Conservation (phyloP, 2,113 vertebrate genomes). For the Vidua macroura region DNA sequence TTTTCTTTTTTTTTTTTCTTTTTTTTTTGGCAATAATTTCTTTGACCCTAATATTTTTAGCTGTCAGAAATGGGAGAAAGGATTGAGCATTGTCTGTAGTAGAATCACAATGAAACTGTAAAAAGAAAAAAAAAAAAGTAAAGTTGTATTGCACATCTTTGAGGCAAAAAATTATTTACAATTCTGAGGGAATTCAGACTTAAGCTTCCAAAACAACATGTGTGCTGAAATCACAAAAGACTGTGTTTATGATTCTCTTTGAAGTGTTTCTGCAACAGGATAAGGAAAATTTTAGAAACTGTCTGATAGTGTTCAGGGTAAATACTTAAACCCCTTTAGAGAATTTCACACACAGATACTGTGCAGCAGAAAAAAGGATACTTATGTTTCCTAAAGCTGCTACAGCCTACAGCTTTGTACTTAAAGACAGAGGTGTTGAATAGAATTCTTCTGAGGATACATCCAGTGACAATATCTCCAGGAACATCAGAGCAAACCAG, state of each 20-base stretch:
- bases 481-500: slow-evolving; percentile 82
- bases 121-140: not conserved
- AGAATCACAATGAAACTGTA: not conserved
- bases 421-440: slow-evolving; percentile 92
- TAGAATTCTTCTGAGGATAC: slow-evolving; percentile 93
- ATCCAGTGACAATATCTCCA: slow-evolving; percentile 87
- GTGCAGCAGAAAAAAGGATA: slow-evolving; percentile 86
- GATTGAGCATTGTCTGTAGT: not conserved
- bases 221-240: slow-evolving; percentile 75
- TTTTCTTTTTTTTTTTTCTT: not conserved
- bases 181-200: slow-evolving; percentile 75
- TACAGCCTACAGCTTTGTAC: slow-evolving; percentile 93
- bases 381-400: slow-evolving; percentile 94
- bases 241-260: slow-evolving; percentile 95
- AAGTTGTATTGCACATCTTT: slow-evolving; percentile 40
- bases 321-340: slow-evolving; percentile 99
- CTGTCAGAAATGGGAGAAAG: not conserved
- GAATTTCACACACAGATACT: slow-evolving; percentile 97
- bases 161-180: slow-evolving; percentile 66
- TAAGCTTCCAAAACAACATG: slow-evolving; percentile 75
- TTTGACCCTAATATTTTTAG: slow-evolving; percentile 3
- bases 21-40: not conserved
- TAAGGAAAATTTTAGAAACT: slow-evolving; percentile 94
- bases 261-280: slow-evolving; percentile 97
- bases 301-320: slow-evolving; percentile 96